Evolutionary conservation across 92 coral and sea anemone species (phyloP).

Genomic region (Montipora capitata): DNA sequence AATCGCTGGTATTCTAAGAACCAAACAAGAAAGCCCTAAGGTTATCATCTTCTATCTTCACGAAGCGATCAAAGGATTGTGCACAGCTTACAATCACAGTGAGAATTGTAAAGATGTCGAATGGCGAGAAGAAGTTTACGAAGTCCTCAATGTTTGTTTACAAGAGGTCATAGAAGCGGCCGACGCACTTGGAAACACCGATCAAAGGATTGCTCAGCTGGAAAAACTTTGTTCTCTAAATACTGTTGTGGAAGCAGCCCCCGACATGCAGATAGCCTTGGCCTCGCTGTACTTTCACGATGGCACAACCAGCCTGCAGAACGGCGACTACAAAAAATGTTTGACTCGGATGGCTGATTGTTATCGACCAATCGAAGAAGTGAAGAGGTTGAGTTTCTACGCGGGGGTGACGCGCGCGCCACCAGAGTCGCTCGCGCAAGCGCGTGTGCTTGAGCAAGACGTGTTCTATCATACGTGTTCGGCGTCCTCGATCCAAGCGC

Average conservation of each 20-base stretch:
- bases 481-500: conserved; percentile 90
- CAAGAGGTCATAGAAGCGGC: conserved; percentile 72
- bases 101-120: conserved; percentile 62
- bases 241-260: conserved; percentile 32
- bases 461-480: conserved; percentile 79
- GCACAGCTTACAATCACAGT: conserved; percentile 72
- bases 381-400: conserved; percentile 65
- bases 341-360: conserved; percentile 89
- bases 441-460: conserved; percentile 75
- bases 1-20: conserved; percentile 61
- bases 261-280: conserved; percentile 66
- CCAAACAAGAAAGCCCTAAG: conserved; percentile 46
- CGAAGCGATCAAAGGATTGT: conserved; percentile 80
- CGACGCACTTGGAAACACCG: conserved; percentile 30
- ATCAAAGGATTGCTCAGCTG: conserved; percentile 57
- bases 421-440: conserved; percentile 53
- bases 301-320: conserved; percentile 78
- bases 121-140: conserved; percentile 77
- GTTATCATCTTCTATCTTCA: conserved; percentile 73
- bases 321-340: conserved; percentile 80
- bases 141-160: conserved; percentile 69
- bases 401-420: conserved; percentile 33
- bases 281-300: conserved; percentile 82
- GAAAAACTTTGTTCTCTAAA: conserved; percentile 33
- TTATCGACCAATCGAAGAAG: conserved; percentile 90